A percentile compares a stretch with the other conserved stretches of the same genome.
Evolutionary conservation across 1,140 invertebrate species (phyloP).

Genomic region (Drosophila pseudoananassae): DNA sequence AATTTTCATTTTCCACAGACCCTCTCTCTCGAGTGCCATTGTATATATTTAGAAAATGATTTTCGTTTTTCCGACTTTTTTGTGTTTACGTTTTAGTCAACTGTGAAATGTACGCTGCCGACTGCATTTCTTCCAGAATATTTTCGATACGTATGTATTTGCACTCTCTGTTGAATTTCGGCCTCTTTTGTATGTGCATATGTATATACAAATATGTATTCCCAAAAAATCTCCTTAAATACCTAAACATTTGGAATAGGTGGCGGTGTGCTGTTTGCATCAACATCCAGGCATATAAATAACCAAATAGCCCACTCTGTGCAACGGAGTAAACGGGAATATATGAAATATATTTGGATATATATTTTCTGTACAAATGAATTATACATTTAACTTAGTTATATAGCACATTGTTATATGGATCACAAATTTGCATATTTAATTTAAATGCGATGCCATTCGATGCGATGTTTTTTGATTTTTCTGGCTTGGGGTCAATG

Average conservation of each 20-base stretch:
- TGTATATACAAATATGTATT: slow-evolving; percentile 12
- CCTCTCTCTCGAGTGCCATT: slow-evolving; percentile 44
- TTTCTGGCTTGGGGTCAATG: slow-evolving; percentile 63
- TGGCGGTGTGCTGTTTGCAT: slow-evolving; percentile 21
- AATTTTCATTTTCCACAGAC: slow-evolving; percentile 7
- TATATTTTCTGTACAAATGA: slow-evolving; percentile 27
- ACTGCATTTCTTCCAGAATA: slow-evolving; percentile 78
- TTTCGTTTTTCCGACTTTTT: slow-evolving; percentile 68
- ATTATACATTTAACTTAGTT: slow-evolving; percentile 38
- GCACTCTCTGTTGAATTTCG: slow-evolving; percentile 32
- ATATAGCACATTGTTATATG: slow-evolving; percentile 29
- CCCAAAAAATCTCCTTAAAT: slow-evolving; percentile 17
- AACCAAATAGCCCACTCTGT: slow-evolving; percentile 15
- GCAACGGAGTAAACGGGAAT: neutral
- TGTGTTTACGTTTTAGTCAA: slow-evolving; percentile 70
- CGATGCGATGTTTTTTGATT: slow-evolving; percentile 46
- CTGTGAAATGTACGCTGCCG: slow-evolving; percentile 66
- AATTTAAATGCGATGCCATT: slow-evolving; percentile 61
- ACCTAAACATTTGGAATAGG: slow-evolving; percentile 17
- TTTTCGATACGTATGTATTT: slow-evolving; percentile 44
- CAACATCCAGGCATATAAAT: slow-evolving; percentile 30
- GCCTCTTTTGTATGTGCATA: neutral
- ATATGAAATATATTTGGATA: slow-evolving; percentile 8
- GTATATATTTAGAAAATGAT: slow-evolving; percentile 79
- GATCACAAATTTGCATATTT: slow-evolving; percentile 67